phyloP scores from a whole-genome alignment of 2,797 vertebrate genomes.

The Siniperca scherzeri region DNA sequence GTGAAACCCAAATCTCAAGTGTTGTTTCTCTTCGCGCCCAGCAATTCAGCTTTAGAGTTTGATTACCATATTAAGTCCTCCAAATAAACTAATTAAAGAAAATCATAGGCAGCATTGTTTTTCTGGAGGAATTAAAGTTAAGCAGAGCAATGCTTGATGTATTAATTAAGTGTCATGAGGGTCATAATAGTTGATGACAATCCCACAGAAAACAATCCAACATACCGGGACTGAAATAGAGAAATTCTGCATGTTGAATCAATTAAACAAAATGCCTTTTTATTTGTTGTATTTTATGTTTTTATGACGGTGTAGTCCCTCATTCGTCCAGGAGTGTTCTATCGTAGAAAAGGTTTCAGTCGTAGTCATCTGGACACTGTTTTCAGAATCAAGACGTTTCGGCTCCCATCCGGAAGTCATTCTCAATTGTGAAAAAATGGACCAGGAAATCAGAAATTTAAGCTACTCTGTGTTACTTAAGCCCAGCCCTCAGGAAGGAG shows the following conservation, averaged over 20 bases:
- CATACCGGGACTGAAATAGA: neutral
- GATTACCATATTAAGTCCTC: slow-evolving; percentile 42
- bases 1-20: slow-evolving; percentile 27
- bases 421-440: too few species aligned
- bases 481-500: too few species aligned
- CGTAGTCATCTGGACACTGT: too few species aligned
- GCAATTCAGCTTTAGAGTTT: slow-evolving; percentile 17
- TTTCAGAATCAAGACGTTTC: too few species aligned
- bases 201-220: neutral
- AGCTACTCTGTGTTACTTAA: too few species aligned
- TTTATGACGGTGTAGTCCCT: too few species aligned
- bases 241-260: neutral
- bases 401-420: too few species aligned
- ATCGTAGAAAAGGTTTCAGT: too few species aligned
- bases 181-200: neutral
- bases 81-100: slow-evolving; percentile 46
- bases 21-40: slow-evolving; percentile 21
- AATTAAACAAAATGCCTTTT: neutral
- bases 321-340: too few species aligned
- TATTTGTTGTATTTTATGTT: neutral
- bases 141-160: slow-evolving; percentile 7
- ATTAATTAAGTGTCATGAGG: slow-evolving; percentile 11
- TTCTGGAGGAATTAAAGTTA: slow-evolving; percentile 22
- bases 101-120: slow-evolving; percentile 20
- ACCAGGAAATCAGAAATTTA: too few species aligned